Evolutionary conservation across 2,113 vertebrate species (phyloP), one percentile per base, ranked within the genome.

Genomic region (Clarias magur): DNA sequence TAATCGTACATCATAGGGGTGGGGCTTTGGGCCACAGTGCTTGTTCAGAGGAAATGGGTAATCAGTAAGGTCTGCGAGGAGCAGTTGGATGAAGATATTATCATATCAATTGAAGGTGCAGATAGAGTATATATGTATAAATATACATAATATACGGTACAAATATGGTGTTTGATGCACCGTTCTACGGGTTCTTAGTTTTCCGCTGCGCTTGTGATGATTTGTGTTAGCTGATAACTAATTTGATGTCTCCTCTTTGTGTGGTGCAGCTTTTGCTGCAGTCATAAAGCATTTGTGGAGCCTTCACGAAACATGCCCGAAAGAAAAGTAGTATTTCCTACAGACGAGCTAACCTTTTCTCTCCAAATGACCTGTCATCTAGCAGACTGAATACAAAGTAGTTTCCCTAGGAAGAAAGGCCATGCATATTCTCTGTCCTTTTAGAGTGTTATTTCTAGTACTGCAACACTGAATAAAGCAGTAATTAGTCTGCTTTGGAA

Each of bases 1-100:
- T 79, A 73, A 83, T 92, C 89, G 23, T 92, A 90, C 85, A 90
- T 92, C 91, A 90, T 48, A 56, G 54, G 65, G 87, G 88, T 12
- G 86, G 83, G 80, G 82, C 25, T 79, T 78, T 68, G 27, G 70
- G 42, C 48, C 54, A 63, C 34, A 10, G 38, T 84, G 57, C 30
- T 62, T 68, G 68, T 68, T 72, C 78, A 38, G 57, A 78, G 53
- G 59, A 76, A 72, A 9, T 25, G 25, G 82, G 59, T 60, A 67
- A 60, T 86, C 79, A 85, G 68, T 56, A 81, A 59, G 59, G 75
- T 88, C 78, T 25, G 38, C 34, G 60, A 83, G 42, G 13, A 80
- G 34, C 78, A 62, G n/a, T 83, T 48, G 65, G 23, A 70, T 85
- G 27, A 54, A 25, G 65, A 19, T 65, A 9, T n/a, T 25, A 62